Base-by-base conservation (phyloP, 2,113 vertebrate species). In the Ranitomeya imitator region DNA sequence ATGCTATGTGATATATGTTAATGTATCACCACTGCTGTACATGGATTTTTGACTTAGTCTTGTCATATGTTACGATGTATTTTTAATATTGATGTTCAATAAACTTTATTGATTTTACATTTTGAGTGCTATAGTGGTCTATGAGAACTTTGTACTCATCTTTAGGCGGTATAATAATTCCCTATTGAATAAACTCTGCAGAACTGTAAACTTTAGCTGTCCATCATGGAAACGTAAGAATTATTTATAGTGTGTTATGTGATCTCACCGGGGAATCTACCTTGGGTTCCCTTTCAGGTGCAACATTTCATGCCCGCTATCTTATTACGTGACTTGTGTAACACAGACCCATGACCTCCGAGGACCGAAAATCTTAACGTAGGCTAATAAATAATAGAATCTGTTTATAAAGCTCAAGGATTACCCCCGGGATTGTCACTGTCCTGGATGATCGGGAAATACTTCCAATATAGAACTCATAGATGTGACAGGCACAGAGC, bases 231-330 rank as follows among this genome's bases (percentile, higher is more conserved):
- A 88, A 82, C 71, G 71, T 16, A 59, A 82, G 79, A 83, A 82
- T 82, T 82, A 88, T 82, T 83, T 59, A 88, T 82, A 83, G 26
- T 15, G 51, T 73, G 86, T 51, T 69, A 82, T 65, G 54, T 52
- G 63, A 87, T 87, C 78, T 45, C n/a, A 14, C 55, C 57, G 31
- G 52, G 52, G 55, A 60, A 79, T 77, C 59, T 86, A 63, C 73
- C 23, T 15, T 51, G 59, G 73, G 55, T 77, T 59, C 54, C 55
- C 57, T 86, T 86, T 60, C 85, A 86, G 77, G 61, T 69, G 60
- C 78, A 73, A 69, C 57, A 86, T 45, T 51, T 69, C 45, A 60
- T 54, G 61, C 61, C 37, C 16, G 18, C 78, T 82, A 82, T 88
- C 79, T 61, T 57, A 61, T 88, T 82, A 74, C 86, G 82, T 45